These are phyloP conservation scores for Anastrepha obliqua DNA, from an alignment of 1,140 invertebrate species.

Conservation along the genomic window DNA sequence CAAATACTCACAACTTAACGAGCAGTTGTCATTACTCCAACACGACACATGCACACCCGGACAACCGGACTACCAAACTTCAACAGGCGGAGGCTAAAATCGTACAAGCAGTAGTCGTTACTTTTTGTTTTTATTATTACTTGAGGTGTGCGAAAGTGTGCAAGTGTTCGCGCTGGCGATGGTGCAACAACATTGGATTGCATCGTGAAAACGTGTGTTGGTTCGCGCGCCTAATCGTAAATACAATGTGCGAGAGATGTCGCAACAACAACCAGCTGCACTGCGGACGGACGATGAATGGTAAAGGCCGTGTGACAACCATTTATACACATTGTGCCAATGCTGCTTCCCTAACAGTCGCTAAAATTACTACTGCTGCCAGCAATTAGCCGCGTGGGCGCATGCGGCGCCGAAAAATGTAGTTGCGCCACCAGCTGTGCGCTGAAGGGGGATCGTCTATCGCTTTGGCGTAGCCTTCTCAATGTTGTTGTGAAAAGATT, in stretches of 20 bases:
- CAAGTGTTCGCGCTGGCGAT: conserved; percentile 16
- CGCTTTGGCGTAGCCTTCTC: background rate
- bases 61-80: background rate
- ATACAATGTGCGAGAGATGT: background rate
- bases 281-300: background rate
- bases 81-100: background rate
- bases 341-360: conserved; percentile 25
- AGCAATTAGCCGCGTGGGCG: conserved; percentile 44
- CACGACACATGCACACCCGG: conserved; percentile 12
- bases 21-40: conserved; percentile 41
- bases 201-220: conserved; percentile 46
- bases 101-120: background rate
- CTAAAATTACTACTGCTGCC: conserved; percentile 8
- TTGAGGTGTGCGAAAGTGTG: conserved; percentile 25
- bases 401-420: conserved; percentile 11
- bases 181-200: background rate
- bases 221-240: background rate
- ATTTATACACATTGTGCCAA: conserved; percentile 9
- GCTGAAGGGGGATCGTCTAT: background rate
- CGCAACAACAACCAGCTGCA: conserved; percentile 21
- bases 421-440: background rate
- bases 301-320: background rate
- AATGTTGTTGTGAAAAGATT: conserved; percentile 4
- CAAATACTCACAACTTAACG: conserved; percentile 48
- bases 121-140: background rate